phyloP scores from a whole-genome alignment of 2,797 vertebrate species.

The Lepus oiostolus region DNA sequence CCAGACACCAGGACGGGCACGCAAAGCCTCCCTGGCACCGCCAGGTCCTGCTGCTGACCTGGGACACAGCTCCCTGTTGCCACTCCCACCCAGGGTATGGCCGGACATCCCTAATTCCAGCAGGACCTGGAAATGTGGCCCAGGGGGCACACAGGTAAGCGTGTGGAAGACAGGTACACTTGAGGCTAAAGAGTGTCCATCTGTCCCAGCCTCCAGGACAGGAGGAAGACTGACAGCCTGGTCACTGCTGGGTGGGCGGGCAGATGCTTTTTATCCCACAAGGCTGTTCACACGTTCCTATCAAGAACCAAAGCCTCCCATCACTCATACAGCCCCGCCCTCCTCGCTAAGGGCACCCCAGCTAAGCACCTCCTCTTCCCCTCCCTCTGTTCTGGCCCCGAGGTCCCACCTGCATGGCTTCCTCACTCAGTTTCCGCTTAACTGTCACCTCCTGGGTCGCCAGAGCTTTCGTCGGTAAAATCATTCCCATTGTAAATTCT shows the following conservation, averaged over 20 bases:
- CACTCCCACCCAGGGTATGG: background rate
- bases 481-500: constrained; percentile 89
- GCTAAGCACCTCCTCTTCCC: background rate
- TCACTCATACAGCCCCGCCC: background rate
- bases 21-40: background rate
- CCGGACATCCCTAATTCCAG: background rate
- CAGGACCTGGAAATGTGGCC: background rate
- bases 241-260: no score
- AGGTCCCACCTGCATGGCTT: constrained; percentile 65
- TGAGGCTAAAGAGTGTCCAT: background rate
- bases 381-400: background rate
- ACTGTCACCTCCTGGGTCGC: constrained; percentile 71
- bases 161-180: background rate
- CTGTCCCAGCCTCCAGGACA: background rate
- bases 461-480: constrained; percentile 86
- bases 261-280: background rate
- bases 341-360: no score
- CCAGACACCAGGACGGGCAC: background rate
- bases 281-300: background rate
- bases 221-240: no score
- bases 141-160: background rate
- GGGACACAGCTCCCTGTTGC: background rate
- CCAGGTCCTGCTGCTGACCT: background rate
- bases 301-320: background rate
- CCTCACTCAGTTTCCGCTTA: constrained; percentile 75